Evolutionary conservation across 2,113 vertebrate genomes (phyloP).

Genomic region (Lophura nycthemera): DNA sequence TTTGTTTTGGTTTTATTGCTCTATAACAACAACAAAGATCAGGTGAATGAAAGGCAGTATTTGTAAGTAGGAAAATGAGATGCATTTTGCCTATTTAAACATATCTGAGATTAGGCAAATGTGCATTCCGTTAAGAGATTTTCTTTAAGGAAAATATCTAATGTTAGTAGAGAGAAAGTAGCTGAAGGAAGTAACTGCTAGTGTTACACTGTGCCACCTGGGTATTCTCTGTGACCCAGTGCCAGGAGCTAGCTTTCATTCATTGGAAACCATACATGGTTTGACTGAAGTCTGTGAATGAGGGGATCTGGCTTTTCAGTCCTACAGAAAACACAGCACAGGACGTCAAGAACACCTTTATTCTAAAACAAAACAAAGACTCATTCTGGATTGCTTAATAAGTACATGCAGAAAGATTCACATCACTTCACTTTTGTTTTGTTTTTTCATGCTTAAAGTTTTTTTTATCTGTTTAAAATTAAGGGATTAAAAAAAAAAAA

Average conservation of each 20-base stretch:
- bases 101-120: neutral
- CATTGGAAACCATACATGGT: slow-evolving; percentile 5
- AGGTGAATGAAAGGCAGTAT: neutral
- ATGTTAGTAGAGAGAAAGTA: neutral
- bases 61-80: neutral
- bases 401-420: neutral
- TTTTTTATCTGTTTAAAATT: neutral
- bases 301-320: slow-evolving; percentile 4
- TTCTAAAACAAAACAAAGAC: neutral
- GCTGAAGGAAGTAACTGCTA: slow-evolving; percentile 56
- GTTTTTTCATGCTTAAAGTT: neutral
- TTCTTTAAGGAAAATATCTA: slow-evolving; percentile 51
- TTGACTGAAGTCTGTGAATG: neutral
- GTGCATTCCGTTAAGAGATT: neutral
- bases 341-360: slow-evolving; percentile 33
- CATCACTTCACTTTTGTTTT: neutral
- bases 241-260: slow-evolving; percentile 56
- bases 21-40: neutral
- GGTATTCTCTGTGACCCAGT: neutral
- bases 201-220: slow-evolving; percentile 13
- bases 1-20: neutral
- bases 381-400: neutral
- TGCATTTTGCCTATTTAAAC: neutral
- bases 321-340: neutral
- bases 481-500: neutral